Evolutionary conservation across 2,888 invertebrate genomes (phyloP).

Genomic region (Petrolisthes manimaculis): DNA sequence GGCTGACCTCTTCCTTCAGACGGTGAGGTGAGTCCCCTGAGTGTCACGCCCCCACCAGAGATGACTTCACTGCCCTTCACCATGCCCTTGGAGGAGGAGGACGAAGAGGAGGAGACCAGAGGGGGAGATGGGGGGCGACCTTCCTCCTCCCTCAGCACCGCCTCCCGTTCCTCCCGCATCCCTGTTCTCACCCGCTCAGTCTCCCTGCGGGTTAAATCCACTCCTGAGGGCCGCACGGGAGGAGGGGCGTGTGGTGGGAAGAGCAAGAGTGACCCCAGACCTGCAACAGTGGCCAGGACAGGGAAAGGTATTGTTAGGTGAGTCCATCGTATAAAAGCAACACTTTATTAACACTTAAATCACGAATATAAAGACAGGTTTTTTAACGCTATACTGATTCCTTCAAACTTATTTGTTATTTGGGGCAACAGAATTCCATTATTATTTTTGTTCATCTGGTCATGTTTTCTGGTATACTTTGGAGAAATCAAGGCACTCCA

Average conservation of each 20-base stretch:
- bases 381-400: background rate
- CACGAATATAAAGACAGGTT: too few species aligned
- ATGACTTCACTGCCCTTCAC: conserved; percentile 42
- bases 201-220: conserved; percentile 47
- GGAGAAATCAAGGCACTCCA: too few species aligned
- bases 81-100: conserved; percentile 12
- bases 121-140: conserved; percentile 11
- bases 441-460: too few species aligned
- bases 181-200: conserved; percentile 48
- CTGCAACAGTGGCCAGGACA: background rate
- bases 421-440: too few species aligned
- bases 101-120: conserved; percentile 33
- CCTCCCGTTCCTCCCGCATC: conserved; percentile 49
- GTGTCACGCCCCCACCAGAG: background rate
- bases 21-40: conserved; percentile 4
- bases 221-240: background rate
- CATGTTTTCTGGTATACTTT: too few species aligned
- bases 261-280: conserved; percentile 3
- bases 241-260: conserved; percentile 6
- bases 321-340: background rate
- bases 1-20: background rate
- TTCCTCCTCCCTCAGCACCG: conserved; percentile 48
- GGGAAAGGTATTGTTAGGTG: conserved; percentile 31
- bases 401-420: too few species aligned
- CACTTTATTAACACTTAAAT: too few species aligned